phyloP scores from a whole-genome alignment of 2,113 vertebrate species.

The Hepsetus odoe region DNA sequence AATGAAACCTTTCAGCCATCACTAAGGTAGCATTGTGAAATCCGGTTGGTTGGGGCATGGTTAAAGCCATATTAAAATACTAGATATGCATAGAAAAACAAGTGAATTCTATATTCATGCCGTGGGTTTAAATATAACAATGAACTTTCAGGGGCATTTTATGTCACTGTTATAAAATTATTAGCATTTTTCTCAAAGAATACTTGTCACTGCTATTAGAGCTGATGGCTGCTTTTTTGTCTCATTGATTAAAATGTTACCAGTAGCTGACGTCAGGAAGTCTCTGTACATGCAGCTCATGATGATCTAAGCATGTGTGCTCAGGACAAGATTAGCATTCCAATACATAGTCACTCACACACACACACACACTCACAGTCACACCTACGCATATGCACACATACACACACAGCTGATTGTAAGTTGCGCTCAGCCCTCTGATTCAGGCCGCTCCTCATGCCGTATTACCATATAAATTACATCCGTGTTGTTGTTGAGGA shows the following conservation, averaged over 20 bases:
- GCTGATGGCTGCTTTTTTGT: neutral
- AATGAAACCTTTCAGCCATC: neutral
- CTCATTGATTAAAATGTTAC: slow-evolving; percentile 20
- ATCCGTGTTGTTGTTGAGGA: slow-evolving; percentile 72
- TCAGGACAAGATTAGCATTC: slow-evolving; percentile 2
- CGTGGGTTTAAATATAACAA: too few relatives aligned
- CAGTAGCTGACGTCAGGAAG: neutral
- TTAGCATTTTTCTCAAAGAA: too few relatives aligned
- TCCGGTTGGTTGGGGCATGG: neutral
- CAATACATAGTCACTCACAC: neutral
- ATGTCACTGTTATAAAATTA: too few relatives aligned
- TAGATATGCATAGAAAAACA: too few relatives aligned
- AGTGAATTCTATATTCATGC: too few relatives aligned
- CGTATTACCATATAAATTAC: slow-evolving; percentile 82
- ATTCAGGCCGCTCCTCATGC: slow-evolving; percentile 60
- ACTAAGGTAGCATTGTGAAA: neutral
- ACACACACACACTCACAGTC: neutral
- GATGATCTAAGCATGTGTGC: neutral
- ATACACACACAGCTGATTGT: slow-evolving; percentile 63
- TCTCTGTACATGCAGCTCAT: neutral
- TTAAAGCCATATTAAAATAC: too few relatives aligned
- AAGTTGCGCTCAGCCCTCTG: slow-evolving; percentile 64
- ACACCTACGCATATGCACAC: slow-evolving; percentile 5
- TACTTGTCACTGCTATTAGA: too few relatives aligned
- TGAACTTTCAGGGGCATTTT: too few relatives aligned